Base-by-base conservation (phyloP, 2,113 vertebrate species). In the Paracanthobrama guichenoti region DNA sequence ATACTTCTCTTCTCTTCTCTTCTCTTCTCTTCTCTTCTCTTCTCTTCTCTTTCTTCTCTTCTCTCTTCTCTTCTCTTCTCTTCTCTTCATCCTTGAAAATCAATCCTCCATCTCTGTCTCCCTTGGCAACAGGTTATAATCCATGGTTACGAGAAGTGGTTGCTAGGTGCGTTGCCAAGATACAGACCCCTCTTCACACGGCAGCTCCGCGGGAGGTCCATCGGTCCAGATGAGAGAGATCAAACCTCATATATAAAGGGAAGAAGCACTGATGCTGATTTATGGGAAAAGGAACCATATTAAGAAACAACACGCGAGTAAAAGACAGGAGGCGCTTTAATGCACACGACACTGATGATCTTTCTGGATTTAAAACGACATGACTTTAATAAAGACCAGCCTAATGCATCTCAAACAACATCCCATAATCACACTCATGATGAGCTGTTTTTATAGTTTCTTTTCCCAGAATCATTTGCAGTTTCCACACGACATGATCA, bases 81-180 rank as follows among this genome's bases (percentile, higher is more conserved):
- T 53, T 64, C 81, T 77, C 46, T 91, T 90, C 81, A 92, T 91
- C 82, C 78, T 76, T 86, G 88, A 94, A 93, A 94, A 94, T 94
- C 93, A 94, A 94, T 92, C 88, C 92, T 89, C 92, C 92, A 93
- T 93, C 93, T 93, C 93, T 91, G 93, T 94, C 91, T 95, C 94
- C 93, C 94, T 93, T 94, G 93, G 94, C 94, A 95, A 95, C 94
- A 95, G 93, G 93, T 95, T 94, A 94, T 94, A 93, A 94, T 94
- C 93, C 94, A 93, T 94, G 91, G 94, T 93, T 94, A 95, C 93
- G 87, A 93, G 90, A 90, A 93, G 85, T 79, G 88, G 94, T 95
- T 94, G 94, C 94, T 95, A 94, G 91, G 94, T 93, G 92, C 92
- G 92, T 95, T 94, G 94, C 94, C 39, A 91, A 93, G 93, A 92